Conservation (phyloP, 2,797 vertebrate genomes). For the Tamandua tetradactyla region DNA sequence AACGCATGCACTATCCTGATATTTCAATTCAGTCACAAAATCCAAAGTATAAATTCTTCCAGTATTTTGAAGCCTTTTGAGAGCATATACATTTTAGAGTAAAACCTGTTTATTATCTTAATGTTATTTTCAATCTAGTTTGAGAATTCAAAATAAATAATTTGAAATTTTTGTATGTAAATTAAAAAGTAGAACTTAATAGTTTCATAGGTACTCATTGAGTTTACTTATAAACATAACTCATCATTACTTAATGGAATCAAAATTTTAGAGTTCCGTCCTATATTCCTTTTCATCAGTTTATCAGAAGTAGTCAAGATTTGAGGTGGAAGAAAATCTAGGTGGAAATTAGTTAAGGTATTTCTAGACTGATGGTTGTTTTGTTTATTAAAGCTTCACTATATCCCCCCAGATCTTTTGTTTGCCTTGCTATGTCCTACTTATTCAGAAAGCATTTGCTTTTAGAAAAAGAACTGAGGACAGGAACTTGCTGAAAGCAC, state of each 20-base stretch:
- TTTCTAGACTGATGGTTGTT: slow-evolving; percentile 18
- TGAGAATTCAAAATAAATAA: neutral
- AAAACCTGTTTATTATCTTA: neutral
- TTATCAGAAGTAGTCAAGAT: neutral
- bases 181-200: neutral
- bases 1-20: neutral
- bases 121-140: neutral
- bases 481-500: slow-evolving; percentile 10
- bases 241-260: neutral
- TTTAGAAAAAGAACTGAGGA: neutral
- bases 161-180: slow-evolving; percentile 1
- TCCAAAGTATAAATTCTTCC: neutral
- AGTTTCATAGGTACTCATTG: neutral
- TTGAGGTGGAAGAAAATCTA: slow-evolving; percentile 14
- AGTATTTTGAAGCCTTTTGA: neutral
- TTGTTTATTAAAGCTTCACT: slow-evolving; percentile 23
- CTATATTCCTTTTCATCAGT: neutral
- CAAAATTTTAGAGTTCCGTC: neutral
- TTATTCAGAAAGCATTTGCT: slow-evolving; percentile 52
- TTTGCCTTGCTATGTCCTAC: neutral
- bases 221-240: slow-evolving; percentile 23
- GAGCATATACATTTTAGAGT: neutral
- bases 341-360: neutral
- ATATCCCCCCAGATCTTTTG: neutral
- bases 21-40: slow-evolving; percentile 25